phyloP scores from a whole-genome alignment of 2,113 vertebrate genomes.

The Rhizomys pruinosus region DNA sequence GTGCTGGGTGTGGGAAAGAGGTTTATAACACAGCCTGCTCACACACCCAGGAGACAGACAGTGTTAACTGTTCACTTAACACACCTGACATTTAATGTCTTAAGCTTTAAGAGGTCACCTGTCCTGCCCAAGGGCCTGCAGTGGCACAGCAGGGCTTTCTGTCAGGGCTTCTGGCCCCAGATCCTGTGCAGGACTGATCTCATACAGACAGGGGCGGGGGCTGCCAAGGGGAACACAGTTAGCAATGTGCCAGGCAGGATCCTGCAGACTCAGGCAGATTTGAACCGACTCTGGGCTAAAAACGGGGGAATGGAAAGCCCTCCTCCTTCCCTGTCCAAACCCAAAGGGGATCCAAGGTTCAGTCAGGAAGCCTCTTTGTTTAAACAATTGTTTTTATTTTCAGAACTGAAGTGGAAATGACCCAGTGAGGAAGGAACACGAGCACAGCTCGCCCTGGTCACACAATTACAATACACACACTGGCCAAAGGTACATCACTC shows the following conservation, averaged over 20 bases:
- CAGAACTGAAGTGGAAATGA: conserved; percentile 61
- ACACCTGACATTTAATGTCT: not conserved
- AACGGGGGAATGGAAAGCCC: not conserved
- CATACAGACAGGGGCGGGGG: not conserved
- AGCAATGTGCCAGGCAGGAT: not conserved
- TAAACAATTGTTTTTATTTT: conserved; percentile 70
- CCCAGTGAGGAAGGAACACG: conserved; percentile 61
- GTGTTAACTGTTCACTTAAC: not conserved
- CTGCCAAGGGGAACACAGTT: not conserved
- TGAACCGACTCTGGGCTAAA: not conserved
- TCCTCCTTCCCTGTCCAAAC: not conserved
- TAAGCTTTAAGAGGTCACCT: not conserved
- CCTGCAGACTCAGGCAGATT: not conserved
- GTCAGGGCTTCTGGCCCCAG: not conserved
- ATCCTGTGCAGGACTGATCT: not conserved
- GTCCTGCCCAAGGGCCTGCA: not conserved
- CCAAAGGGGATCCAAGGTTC: conserved; percentile 39
- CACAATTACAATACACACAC: conserved; percentile 13
- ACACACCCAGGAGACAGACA: not conserved
- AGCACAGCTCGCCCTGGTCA: conserved; percentile 30
- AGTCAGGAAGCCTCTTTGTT: conserved; percentile 56
- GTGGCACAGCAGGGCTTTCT: not conserved
- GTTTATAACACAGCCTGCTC: not conserved
- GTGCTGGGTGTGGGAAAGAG: not conserved
- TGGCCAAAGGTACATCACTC: conserved; percentile 36